These are phyloP conservation scores for Cyaniris semiargus DNA, from an alignment of 2,888 invertebrate species.

Conservation along the genomic window DNA sequence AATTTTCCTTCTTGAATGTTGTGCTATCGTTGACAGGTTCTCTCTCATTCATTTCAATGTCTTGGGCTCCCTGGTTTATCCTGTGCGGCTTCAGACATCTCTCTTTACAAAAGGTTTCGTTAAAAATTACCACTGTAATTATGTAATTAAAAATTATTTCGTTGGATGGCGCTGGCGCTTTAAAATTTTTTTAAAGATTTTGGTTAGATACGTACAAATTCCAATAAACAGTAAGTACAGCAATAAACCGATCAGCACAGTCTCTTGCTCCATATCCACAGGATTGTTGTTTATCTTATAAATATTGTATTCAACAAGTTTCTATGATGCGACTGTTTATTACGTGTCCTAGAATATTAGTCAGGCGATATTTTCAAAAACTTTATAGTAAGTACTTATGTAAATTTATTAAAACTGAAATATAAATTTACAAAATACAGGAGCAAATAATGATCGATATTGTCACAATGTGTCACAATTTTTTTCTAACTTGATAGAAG, in stretches of 20 bases:
- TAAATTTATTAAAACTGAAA: not conserved
- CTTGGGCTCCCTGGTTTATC: conserved; percentile 44
- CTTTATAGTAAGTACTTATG: not conserved
- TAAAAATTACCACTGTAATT: conserved; percentile 58
- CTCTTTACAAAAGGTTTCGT: conserved; percentile 64
- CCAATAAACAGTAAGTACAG: conserved; percentile 58
- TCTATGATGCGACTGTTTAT: not conserved
- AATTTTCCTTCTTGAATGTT: conserved; percentile 33
- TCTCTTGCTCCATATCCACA: conserved; percentile 51
- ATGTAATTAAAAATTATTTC: conserved; percentile 30
- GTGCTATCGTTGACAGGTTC: conserved; percentile 36
- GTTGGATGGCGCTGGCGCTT: conserved; percentile 41
- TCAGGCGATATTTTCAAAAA: not conserved
- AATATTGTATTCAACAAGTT: too few species aligned
- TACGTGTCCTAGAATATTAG: not conserved
- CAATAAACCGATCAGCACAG: conserved; percentile 53
- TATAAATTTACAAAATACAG: not conserved
- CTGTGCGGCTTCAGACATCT: conserved; percentile 53
- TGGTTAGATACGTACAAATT: conserved; percentile 54
- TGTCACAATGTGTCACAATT: conserved; percentile 30
- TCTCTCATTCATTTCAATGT: conserved; percentile 57
- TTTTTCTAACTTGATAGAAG: not conserved
- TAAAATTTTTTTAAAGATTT: not conserved
- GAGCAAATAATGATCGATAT: not conserved
- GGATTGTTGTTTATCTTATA: too few species aligned